phyloP scores from a whole-genome alignment of 2,113 vertebrate species.

The Tragelaphus buxtoni region DNA sequence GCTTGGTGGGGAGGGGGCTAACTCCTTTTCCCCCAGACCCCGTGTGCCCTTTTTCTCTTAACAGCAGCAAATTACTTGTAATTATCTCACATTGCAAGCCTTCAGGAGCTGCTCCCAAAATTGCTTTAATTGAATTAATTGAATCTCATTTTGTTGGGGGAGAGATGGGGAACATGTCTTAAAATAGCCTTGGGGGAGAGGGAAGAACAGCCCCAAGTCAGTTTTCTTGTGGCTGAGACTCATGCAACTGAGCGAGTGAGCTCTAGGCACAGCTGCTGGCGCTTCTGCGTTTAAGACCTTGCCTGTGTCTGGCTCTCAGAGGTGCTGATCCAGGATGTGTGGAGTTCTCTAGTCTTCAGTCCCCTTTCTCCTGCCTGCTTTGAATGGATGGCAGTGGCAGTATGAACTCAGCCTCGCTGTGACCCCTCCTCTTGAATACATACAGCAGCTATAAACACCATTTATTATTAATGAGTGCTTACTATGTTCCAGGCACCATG shows the following conservation, averaged over 20 bases:
- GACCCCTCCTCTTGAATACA: neutral
- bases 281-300: neutral
- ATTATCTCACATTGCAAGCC: constrained; percentile 81
- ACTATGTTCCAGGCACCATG: constrained; percentile 25
- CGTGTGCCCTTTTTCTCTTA: constrained; percentile 20
- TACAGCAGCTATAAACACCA: neutral
- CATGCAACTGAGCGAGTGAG: neutral
- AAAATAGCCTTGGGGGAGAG: constrained; percentile 46
- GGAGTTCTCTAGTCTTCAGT: neutral
- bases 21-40: constrained; percentile 12
- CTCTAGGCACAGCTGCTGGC: neutral
- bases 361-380: neutral
- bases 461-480: constrained; percentile 20
- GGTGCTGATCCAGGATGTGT: neutral
- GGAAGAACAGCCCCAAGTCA: neutral
- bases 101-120: constrained; percentile 78
- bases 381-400: neutral
- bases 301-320: neutral
- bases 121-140: constrained; percentile 74
- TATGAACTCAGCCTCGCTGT: neutral
- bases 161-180: constrained; percentile 49
- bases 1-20: neutral
- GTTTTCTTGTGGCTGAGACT: neutral
- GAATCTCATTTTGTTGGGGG: constrained; percentile 64
- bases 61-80: constrained; percentile 84